Evolutionary conservation across 2,113 vertebrate genomes (phyloP).

Genomic region (Phalacrocorax pelagicus): DNA sequence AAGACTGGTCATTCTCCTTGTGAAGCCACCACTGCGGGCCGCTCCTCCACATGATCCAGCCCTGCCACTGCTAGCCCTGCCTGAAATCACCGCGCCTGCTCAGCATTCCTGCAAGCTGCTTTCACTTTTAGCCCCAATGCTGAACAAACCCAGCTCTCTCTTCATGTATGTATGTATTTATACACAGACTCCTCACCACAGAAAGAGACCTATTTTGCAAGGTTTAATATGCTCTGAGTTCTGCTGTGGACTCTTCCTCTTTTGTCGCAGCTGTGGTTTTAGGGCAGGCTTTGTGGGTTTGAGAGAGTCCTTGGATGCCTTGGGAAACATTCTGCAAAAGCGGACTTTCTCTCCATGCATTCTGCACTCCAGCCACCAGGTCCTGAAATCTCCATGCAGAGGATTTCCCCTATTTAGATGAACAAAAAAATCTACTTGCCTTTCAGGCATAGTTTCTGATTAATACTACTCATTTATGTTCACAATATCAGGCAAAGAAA

Average conservation of each 20-base stretch:
- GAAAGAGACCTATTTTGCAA: slow-evolving; percentile 26
- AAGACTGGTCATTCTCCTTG: background rate
- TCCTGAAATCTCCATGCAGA: slow-evolving; percentile 44
- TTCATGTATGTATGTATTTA: background rate
- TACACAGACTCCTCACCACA: background rate
- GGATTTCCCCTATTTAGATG: slow-evolving; percentile 14
- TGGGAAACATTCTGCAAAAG: slow-evolving; percentile 61
- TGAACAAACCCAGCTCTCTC: background rate
- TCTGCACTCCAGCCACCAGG: slow-evolving; percentile 39
- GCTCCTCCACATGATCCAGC: background rate
- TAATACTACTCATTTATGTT: background rate
- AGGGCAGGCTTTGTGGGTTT: slow-evolving; percentile 64
- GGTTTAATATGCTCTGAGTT: slow-evolving; percentile 24
- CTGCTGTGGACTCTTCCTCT: slow-evolving; percentile 60
- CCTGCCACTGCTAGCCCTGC: background rate
- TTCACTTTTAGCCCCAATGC: background rate
- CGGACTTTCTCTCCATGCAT: background rate
- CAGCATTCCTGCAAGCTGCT: background rate
- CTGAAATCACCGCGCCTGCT: background rate
- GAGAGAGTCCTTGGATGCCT: slow-evolving; percentile 61
- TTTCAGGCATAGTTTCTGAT: background rate
- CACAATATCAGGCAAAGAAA: background rate
- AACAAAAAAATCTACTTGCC: background rate
- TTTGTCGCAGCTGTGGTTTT: slow-evolving; percentile 65
- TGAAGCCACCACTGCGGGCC: background rate